These are phyloP conservation scores for Calonectris borealis DNA, from an alignment of 2,113 vertebrate genomes.

Conservation along the genomic window DNA sequence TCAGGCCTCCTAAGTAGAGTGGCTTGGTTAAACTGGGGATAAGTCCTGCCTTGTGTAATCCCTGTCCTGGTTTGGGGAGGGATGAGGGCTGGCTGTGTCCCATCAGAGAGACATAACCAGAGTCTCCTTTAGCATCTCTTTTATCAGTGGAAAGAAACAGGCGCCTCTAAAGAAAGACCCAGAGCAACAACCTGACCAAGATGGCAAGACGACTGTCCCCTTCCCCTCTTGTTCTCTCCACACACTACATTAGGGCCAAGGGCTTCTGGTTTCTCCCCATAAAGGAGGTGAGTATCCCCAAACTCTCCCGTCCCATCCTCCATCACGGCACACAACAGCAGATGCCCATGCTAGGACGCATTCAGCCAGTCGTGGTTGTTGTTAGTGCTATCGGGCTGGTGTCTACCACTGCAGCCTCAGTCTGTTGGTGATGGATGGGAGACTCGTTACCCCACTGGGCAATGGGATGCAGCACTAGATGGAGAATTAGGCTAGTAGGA, in stretches of 20 bases:
- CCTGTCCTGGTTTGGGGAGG: neutral
- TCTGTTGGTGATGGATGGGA: neutral
- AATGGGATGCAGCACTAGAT: neutral
- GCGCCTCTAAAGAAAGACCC: neutral
- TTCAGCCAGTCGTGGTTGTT: neutral
- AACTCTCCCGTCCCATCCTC: neutral
- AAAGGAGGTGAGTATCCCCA: neutral
- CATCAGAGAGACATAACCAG: neutral
- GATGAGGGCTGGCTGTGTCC: neutral
- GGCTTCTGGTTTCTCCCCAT: neutral
- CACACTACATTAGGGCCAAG: neutral
- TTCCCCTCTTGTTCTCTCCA: neutral
- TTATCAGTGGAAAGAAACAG: neutral
- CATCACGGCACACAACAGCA: neutral
- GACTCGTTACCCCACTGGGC: accelerated
- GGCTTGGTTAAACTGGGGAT: neutral
- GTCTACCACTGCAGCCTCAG: neutral
- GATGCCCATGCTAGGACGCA: neutral
- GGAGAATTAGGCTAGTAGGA: neutral
- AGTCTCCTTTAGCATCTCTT: neutral
- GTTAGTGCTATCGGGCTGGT: neutral
- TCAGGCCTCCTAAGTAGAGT: neutral
- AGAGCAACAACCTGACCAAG: neutral
- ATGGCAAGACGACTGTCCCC: neutral
- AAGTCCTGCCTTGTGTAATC: neutral